Conservation (phyloP, 2,113 vertebrate genomes). For the Alosa alosa region DNA sequence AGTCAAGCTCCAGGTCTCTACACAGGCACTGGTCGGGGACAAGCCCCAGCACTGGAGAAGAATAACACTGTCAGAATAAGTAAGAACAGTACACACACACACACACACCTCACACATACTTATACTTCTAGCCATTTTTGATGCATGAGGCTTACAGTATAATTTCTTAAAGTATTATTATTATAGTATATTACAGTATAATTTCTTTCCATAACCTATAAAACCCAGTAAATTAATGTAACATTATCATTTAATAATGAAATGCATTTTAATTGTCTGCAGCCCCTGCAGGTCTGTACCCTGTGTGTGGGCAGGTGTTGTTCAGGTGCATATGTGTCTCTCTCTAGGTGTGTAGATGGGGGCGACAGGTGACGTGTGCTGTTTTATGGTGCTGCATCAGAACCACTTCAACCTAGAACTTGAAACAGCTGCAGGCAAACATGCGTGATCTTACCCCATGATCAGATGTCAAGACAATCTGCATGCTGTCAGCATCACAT, state of each 20-base stretch:
- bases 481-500: too few species aligned
- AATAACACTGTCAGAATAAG: neutral
- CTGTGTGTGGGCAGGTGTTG: neutral
- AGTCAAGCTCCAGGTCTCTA: constrained; percentile 82
- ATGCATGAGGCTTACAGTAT: neutral
- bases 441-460: too few species aligned
- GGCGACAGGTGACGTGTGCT: too few species aligned
- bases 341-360: neutral
- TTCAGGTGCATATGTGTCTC: neutral
- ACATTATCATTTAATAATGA: neutral
- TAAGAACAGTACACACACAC: neutral
- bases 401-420: too few species aligned
- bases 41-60: constrained; percentile 74
- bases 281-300: neutral
- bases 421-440: too few species aligned
- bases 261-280: neutral
- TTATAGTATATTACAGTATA: neutral
- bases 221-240: neutral
- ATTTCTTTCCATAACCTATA: neutral
- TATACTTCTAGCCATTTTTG: neutral
- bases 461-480: too few species aligned
- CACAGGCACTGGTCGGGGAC: constrained; percentile 82
- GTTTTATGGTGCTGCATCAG: too few species aligned
- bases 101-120: neutral
- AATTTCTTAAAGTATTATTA: too few species aligned